phyloP scores from a whole-genome alignment of 2,888 invertebrate genomes.

The Hydriomena furcata region DNA sequence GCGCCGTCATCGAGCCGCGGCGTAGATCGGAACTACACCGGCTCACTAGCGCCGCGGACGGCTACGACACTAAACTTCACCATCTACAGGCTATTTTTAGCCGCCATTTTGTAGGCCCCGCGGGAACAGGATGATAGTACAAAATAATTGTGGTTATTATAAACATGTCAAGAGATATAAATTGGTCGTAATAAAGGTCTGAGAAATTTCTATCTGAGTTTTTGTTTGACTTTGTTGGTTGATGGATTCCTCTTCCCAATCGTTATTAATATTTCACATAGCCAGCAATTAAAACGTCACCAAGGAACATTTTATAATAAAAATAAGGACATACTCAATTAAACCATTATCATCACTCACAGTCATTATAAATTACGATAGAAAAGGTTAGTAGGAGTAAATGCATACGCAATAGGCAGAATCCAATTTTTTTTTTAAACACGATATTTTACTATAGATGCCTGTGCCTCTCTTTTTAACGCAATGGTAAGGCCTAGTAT shows the following conservation, averaged over 20 bases:
- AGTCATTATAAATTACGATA: no score
- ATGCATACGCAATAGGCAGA: no score
- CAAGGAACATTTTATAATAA: neutral
- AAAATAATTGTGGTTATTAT: conserved; percentile 56
- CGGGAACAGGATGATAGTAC: conserved; percentile 44
- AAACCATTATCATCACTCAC: no score
- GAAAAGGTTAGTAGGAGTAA: no score
- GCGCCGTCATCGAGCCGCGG: conserved; percentile 58
- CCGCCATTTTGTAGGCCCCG: conserved; percentile 76
- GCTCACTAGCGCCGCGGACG: conserved; percentile 49
- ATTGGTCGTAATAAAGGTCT: conserved; percentile 28
- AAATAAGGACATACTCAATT: neutral
- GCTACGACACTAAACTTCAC: conserved; percentile 51
- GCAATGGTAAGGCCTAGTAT: no score
- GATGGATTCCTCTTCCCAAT: neutral
- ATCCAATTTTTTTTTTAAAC: no score
- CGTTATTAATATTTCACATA: neutral
- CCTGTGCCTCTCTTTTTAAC: no score
- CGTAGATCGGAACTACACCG: conserved; percentile 65
- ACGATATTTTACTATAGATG: no score
- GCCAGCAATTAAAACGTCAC: conserved; percentile 11
- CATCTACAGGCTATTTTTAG: conserved; percentile 46
- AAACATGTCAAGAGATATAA: conserved; percentile 42
- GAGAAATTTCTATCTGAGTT: conserved; percentile 8
- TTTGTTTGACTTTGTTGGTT: conserved; percentile 2